These are phyloP conservation scores for Agrotis segetum DNA, from an alignment of 2,888 invertebrate species.

Conservation along the genomic window DNA sequence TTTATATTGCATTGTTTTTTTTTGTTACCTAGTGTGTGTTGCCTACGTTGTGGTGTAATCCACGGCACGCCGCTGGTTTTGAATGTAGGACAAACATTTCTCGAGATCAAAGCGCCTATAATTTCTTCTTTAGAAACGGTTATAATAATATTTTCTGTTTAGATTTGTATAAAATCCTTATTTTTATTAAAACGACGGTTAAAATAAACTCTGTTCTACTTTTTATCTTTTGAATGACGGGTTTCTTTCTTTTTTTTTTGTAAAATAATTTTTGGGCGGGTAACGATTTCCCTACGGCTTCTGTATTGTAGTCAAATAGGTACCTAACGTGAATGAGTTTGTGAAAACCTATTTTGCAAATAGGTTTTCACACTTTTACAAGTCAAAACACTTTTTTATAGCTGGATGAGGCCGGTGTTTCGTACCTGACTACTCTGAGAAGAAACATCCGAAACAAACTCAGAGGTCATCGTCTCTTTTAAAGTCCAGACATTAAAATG, in stretches of 20 bases:
- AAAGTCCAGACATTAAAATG: too few species aligned
- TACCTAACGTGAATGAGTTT: too few species aligned
- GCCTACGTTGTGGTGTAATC: too few species aligned
- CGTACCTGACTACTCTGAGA: too few species aligned
- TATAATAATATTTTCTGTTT: conserved; percentile 22
- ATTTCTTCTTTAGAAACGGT: conserved; percentile 13
- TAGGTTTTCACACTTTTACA: background rate
- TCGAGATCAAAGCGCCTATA: conserved; percentile 40
- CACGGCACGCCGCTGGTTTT: too few species aligned
- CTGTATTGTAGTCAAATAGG: conserved; percentile 14
- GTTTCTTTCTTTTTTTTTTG: background rate
- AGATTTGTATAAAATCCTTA: background rate
- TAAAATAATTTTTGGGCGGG: background rate
- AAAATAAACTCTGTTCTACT: conserved; percentile 4
- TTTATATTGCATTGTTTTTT: too few species aligned
- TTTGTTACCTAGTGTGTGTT: too few species aligned
- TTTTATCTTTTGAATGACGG: conserved; percentile 24
- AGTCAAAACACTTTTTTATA: too few species aligned
- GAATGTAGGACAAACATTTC: conserved; percentile 40
- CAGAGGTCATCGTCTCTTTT: too few species aligned
- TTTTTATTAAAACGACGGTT: conserved; percentile 10
- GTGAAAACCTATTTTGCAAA: too few species aligned
- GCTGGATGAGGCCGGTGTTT: too few species aligned
- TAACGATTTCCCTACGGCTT: background rate
- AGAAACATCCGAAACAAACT: too few species aligned